phyloP scores from a whole-genome alignment of 2,888 invertebrate genomes.

The Ptilodon capucinus region DNA sequence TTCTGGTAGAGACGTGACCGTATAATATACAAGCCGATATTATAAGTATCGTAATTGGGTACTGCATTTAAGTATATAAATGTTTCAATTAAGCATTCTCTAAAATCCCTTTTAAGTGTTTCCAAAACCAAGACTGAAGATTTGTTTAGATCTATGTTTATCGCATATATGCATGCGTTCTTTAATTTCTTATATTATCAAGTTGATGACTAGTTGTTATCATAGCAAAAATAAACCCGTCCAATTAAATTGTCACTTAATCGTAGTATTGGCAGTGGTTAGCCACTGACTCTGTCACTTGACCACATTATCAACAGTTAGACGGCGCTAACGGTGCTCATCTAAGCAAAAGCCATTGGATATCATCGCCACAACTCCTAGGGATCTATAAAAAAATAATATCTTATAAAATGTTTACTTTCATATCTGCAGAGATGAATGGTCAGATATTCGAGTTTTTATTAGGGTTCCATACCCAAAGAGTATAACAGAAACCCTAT shows the following conservation, averaged over 20 bases:
- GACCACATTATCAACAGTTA: constrained; percentile 59
- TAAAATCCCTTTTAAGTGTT: too few relatives aligned
- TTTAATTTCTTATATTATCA: neutral
- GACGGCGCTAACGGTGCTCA: constrained; percentile 50
- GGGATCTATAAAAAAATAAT: constrained; percentile 1
- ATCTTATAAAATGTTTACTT: neutral
- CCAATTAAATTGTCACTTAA: constrained; percentile 29
- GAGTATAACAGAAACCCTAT: too few relatives aligned
- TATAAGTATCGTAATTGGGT: too few relatives aligned
- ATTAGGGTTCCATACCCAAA: too few relatives aligned
- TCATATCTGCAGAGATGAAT: neutral
- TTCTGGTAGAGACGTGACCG: neutral
- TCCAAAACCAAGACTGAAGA: too few relatives aligned
- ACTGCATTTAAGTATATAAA: too few relatives aligned
- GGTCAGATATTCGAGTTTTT: neutral
- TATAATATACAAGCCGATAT: neutral
- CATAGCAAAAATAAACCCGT: constrained; percentile 1
- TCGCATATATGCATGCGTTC: neutral
- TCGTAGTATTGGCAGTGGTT: constrained; percentile 22
- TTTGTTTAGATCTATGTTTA: too few relatives aligned
- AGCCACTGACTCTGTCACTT: constrained; percentile 46
- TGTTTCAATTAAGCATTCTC: too few relatives aligned
- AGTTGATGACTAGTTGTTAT: neutral
- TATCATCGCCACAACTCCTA: constrained; percentile 11
- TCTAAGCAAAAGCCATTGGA: constrained; percentile 18